phyloP scores from a whole-genome alignment of 2,797 vertebrate genomes.

The Notolabrus celidotus region DNA sequence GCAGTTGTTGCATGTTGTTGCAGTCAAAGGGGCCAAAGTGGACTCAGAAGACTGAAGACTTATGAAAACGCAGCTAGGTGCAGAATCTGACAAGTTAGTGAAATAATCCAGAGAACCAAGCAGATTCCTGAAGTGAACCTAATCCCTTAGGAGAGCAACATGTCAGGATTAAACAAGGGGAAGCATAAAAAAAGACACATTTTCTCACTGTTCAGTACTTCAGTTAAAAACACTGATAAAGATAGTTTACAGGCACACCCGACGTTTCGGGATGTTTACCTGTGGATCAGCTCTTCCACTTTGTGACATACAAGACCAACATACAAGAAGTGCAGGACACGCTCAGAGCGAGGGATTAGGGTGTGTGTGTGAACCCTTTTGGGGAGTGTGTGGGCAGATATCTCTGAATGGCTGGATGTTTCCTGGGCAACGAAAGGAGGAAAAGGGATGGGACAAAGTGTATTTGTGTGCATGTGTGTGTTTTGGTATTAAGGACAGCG shows the following conservation, averaged over 20 bases:
- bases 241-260: background rate
- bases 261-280: background rate
- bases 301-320: constrained; percentile 25
- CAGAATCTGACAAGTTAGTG: background rate
- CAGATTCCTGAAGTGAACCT: background rate
- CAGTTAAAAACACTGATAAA: background rate
- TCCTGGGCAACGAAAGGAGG: constrained; percentile 65
- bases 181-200: background rate
- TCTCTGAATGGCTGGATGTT: constrained; percentile 58
- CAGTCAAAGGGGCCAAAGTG: background rate
- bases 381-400: constrained; percentile 37
- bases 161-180: background rate
- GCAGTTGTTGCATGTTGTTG: background rate
- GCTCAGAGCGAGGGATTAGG: constrained; percentile 3
- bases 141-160: background rate
- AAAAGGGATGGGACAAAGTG: constrained; percentile 17
- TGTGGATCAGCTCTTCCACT: constrained; percentile 13
- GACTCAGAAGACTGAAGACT: background rate
- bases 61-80: background rate
- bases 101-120: background rate
- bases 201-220: background rate
- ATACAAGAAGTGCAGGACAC: constrained; percentile 23
- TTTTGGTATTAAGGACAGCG: background rate
- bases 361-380: constrained; percentile 48
- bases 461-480: background rate